Base-by-base conservation (phyloP, 1,140 invertebrate genomes). In the Platorchestia sp. region DNA sequence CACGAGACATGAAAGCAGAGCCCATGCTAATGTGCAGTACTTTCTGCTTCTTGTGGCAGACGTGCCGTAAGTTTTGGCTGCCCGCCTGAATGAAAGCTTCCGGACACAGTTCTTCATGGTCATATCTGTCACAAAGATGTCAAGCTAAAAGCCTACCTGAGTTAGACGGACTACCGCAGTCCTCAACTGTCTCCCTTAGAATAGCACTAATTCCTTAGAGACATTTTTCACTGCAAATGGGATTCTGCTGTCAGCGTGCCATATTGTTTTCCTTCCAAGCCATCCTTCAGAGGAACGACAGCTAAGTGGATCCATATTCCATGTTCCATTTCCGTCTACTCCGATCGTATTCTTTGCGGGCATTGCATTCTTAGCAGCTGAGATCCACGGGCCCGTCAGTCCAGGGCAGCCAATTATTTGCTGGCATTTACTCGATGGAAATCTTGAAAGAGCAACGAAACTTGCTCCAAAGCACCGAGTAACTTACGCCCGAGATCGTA, bases 371-470 rank as follows among this genome's bases (percentile, higher is more conserved):
- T 47, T n/a, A 40, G n/a, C 91, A 47, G 41, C 44, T 47, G 22
- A 47, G 40, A 93, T 93, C 91, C 91, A 14, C 22, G 44, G 44
- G 44, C 43, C 41, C 45, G 41, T 44, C 91, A 44, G 3, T 44
- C 22, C 44, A 45, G 91, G 43, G 44, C 16, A 93, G 40, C 91
- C 91, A 93, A 93, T 93, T 93, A 93, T 47, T 93, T 93, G 7
- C 45, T 93, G 91, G 91, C 91, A 93, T 93, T 93, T 93, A 93
- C 45, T 47, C 91, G 44, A 93, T 93, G 91, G 44, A 93, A 93
- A 93, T 93, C 91, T 93, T 45, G 91, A 40, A 93, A 44, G 43
- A 45, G 91, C 91, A 93, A 93, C 43, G 45, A 44, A 93, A 93
- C 43, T 93, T 93, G 91, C 43, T 42, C 91, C 44, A 44, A 40